phyloP scores from a whole-genome alignment of 2,113 vertebrate genomes.

The Oryzias celebensis region DNA sequence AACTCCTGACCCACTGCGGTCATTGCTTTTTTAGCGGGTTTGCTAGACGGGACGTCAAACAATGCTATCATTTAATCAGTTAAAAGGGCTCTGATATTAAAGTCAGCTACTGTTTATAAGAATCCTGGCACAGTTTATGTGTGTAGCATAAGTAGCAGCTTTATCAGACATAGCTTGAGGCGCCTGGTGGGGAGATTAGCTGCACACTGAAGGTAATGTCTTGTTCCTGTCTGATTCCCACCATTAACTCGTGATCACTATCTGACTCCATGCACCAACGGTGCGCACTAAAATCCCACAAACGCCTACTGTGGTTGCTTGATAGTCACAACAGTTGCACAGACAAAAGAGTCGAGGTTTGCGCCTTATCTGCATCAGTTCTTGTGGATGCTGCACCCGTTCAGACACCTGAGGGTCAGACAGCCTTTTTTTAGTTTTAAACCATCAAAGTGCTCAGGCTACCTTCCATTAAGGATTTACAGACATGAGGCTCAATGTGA shows the following conservation, averaged over 20 bases:
- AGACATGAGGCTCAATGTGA: constrained; percentile 16
- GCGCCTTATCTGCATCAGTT: not conserved
- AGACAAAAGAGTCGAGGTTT: constrained; percentile 14
- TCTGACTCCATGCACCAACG: constrained; percentile 45
- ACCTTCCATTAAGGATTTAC: not conserved
- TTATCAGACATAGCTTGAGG: constrained; percentile 70
- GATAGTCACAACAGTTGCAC: constrained; percentile 18
- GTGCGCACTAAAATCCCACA: constrained; percentile 36
- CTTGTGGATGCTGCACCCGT: constrained; percentile 5
- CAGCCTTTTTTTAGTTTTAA: constrained; percentile 3
- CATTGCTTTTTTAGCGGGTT: constrained; percentile 19
- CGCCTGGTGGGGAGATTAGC: constrained; percentile 70
- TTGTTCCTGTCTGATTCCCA: constrained; percentile 77
- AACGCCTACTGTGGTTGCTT: constrained; percentile 23
- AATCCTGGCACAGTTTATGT: constrained; percentile 48
- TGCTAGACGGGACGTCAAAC: constrained; percentile 28
- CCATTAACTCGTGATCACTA: constrained; percentile 73
- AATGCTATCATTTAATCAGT: constrained; percentile 40
- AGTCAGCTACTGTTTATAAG: constrained; percentile 55
- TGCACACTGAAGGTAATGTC: constrained; percentile 59
- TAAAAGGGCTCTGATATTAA: constrained; percentile 48
- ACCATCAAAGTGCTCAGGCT: not conserved
- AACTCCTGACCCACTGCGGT: constrained; percentile 4
- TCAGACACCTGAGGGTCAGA: constrained; percentile 3
- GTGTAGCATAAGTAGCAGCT: constrained; percentile 58